Evolutionary conservation across 2,888 invertebrate species (phyloP).

Genomic region (Tenthredo scrophulariae): DNA sequence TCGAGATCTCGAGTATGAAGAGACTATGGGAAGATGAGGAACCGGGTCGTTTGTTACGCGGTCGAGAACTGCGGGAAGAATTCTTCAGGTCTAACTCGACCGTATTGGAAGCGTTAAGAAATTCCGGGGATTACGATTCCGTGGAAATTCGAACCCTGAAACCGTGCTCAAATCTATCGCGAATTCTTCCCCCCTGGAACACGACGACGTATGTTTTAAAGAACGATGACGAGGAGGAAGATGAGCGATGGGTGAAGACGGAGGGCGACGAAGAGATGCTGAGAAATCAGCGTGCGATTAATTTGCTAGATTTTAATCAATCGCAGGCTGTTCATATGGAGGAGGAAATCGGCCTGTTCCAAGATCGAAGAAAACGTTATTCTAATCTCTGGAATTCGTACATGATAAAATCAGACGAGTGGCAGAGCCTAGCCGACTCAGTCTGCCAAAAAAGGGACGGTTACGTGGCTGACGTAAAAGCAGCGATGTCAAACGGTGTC

Average conservation of each 20-base stretch:
- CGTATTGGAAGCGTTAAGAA: constrained; percentile 29
- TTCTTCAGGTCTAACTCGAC: constrained; percentile 59
- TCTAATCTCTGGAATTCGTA: constrained; percentile 17
- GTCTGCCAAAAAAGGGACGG: constrained; percentile 47
- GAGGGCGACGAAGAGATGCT: constrained; percentile 61
- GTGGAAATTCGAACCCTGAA: constrained; percentile 48
- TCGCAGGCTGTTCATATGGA: constrained; percentile 46
- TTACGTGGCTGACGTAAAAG: constrained; percentile 51
- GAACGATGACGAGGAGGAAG: constrained; percentile 57
- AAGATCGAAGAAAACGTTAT: constrained; percentile 18
- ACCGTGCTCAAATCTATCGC: constrained; percentile 50
- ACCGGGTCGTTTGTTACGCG: constrained; percentile 60
- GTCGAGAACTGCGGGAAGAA: constrained; percentile 59
- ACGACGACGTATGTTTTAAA: constrained; percentile 56
- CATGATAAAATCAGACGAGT: not conserved
- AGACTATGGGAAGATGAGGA: constrained; percentile 62
- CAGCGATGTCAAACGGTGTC: not conserved
- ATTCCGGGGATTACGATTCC: not conserved
- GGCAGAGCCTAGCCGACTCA: constrained; percentile 14
- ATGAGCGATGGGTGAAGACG: constrained; percentile 59
- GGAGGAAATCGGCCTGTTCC: constrained; percentile 13
- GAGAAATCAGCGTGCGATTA: constrained; percentile 57
- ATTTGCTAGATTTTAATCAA: constrained; percentile 57
- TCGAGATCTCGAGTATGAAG: constrained; percentile 61
- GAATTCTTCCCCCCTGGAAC: constrained; percentile 57